A percentile compares a stretch with the other conserved stretches of the same genome.
These are phyloP conservation scores for Caloenas nicobarica DNA, from an alignment of 2,113 vertebrate species.

Conservation along the genomic window DNA sequence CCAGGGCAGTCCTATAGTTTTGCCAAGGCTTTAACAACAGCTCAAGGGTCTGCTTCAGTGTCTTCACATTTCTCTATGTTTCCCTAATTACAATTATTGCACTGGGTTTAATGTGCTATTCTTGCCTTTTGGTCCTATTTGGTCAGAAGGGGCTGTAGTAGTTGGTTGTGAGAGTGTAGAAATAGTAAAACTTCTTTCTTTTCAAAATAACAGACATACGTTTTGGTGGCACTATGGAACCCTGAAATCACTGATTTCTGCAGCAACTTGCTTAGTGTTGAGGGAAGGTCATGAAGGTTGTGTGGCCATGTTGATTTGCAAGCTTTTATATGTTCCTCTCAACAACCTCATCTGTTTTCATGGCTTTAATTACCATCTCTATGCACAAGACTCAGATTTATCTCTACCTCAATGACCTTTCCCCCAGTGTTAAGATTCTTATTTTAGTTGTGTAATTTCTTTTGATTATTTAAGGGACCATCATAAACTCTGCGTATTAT, in stretches of 20 bases:
- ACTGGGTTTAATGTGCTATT: neutral
- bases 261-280: neutral
- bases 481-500: neutral
- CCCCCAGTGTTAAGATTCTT: neutral
- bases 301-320: neutral
- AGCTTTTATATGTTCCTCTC: neutral
- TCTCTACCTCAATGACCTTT: neutral
- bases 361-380: conserved; percentile 13
- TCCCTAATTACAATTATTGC: neutral
- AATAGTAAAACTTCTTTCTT: neutral
- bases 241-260: neutral
- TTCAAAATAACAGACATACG: neutral
- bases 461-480: neutral
- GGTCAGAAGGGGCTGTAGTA: neutral
- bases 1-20: neutral
- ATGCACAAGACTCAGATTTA: neutral
- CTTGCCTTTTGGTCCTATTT: neutral
- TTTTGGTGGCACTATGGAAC: neutral
- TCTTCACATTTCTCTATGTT: neutral
- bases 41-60: neutral
- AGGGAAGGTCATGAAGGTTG: neutral
- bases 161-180: neutral
- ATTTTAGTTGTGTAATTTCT: conserved; percentile 7
- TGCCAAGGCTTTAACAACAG: neutral
- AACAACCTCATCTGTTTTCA: neutral